Base-by-base conservation (phyloP, 2,797 vertebrate genomes). In the Ctenosaura bakeri region DNA sequence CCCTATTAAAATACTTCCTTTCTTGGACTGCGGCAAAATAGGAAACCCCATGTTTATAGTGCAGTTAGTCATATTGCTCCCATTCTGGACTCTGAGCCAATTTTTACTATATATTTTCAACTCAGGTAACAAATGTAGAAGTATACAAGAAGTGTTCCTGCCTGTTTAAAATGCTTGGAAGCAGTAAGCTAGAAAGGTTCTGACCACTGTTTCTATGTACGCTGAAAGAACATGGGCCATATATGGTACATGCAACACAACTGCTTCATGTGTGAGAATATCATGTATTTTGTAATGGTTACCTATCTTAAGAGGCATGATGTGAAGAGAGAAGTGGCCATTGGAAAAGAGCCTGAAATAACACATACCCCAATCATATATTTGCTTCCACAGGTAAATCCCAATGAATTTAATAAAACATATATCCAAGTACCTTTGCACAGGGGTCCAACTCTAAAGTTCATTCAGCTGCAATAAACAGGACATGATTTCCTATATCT, bases 101-200 rank as follows among this genome's bases (percentile, higher is more conserved):
- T 69, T 69, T 69, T 24, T 10, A 69, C 6, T 71, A n/a, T 35
- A 73, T n/a, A 73, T 73, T 73, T 73, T 35, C 71, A 73, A 73
- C 32, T 35, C 32, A 73, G 71, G n/a, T 62, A 62, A 46, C 42
- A 46, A 46, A 46, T 4, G 42, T 4, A 20, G 1, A 87, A 14
- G 0, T 22, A 52, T 71, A 46, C 7, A 24, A 35, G 6, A 5
- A 35, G 2, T n/a, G 38, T 32, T 24, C 59, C 50, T 66, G 62
- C 50, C 38, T 24, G 26, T 80, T 56, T 29, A 86, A 85, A 50
- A 86, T 29, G 22, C 59, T 78, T 78, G 74, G 59, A 87, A 87
- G 29, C 74, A 52, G n/a, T 52, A n/a, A 52, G 56, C 66, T 29
- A 35, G 50, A 62, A 29, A 74, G 38, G 6, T 83, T 50, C 12